Base-by-base conservation (phyloP, 2,113 vertebrate genomes). In the Triplophysa dalaica region DNA sequence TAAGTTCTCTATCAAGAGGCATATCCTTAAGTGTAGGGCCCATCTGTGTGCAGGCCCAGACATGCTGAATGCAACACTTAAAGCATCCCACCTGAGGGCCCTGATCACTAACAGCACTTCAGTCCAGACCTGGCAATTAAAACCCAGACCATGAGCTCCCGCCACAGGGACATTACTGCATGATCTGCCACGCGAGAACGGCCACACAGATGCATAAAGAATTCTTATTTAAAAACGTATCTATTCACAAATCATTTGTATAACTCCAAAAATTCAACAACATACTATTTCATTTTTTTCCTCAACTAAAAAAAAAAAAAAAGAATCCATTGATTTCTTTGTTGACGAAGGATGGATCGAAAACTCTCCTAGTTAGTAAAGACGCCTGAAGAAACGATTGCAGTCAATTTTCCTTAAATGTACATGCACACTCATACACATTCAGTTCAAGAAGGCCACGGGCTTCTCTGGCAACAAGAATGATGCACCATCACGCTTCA, bases 361-460 rank as follows among this genome's bases (percentile, higher is more conserved):
- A 29, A 29, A 38, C 33, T 38, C 13, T 17, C 13, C 50, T 52
- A 17, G 16, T 52, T 52, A 52, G 50, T 16, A 16, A 6, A 52
- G 43, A 56, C 12, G 43, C 43, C 43, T 12, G 8, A 45, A 45
- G 43, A 10, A 10, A 45, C 11, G 10, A 43, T 43, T 43, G 7
- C 41, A 43, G 41, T 8, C 2, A 43, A 43, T 43, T 43, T 43
- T 43, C 41, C 41, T 29, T 29, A 4, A 29, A 29, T 29, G 29
- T 26, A 67, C 61, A 26, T 17, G 48, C 79, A 84, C 87, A 87
- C 89, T 85, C 83, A 87, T 88, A 76, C 85, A 76, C 75, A 74
- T 60, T 33, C 64, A 58, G 76, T 76, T 82, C 70, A 82, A 58
- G 81, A 24, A 66, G 61, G 26, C 43, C 74, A 68, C 38, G 79